phyloP scores from a whole-genome alignment of 1,140 invertebrate genomes.

The Ceratina calcarata region DNA sequence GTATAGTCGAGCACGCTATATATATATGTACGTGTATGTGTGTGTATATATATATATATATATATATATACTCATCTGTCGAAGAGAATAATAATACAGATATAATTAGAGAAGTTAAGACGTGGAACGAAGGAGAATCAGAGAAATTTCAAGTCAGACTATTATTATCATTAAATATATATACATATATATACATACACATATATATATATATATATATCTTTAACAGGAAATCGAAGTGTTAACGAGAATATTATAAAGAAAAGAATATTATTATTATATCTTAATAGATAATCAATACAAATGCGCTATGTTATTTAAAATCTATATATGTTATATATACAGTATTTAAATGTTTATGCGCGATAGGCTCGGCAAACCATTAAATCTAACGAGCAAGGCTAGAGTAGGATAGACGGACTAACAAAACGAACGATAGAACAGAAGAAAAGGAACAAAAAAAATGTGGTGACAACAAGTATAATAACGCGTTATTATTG shows the following conservation, averaged over 20 bases:
- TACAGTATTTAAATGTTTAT: slow-evolving; percentile 71
- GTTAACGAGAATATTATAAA: slow-evolving; percentile 37
- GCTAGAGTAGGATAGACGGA: slow-evolving; percentile 77
- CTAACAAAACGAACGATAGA: slow-evolving; percentile 55
- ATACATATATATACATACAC: neutral
- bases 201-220: neutral
- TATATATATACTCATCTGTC: slow-evolving; percentile 43
- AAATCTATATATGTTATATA: slow-evolving; percentile 63
- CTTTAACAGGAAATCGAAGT: slow-evolving; percentile 32
- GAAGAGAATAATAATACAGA: slow-evolving; percentile 24
- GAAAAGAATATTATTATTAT: slow-evolving; percentile 29
- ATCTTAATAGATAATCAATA: slow-evolving; percentile 51
- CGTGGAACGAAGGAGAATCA: neutral
- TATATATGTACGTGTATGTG: slow-evolving; percentile 46
- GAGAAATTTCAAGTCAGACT: slow-evolving; percentile 48
- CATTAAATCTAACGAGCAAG: slow-evolving; percentile 78
- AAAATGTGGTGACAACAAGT: slow-evolving; percentile 49
- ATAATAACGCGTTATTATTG: slow-evolving; percentile 71
- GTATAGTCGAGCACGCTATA: slow-evolving; percentile 23
- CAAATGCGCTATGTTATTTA: slow-evolving; percentile 67
- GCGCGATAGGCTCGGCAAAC: slow-evolving; percentile 76
- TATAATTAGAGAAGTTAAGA: slow-evolving; percentile 16
- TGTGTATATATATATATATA: slow-evolving; percentile 23
- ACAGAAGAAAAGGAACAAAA: slow-evolving; percentile 44
- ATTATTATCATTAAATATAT: slow-evolving; percentile 28